A percentile compares a stretch with the other conserved stretches of the same genome.
Conservation (phyloP, 2,113 vertebrate genomes). For the Lophotis ruficrista region DNA sequence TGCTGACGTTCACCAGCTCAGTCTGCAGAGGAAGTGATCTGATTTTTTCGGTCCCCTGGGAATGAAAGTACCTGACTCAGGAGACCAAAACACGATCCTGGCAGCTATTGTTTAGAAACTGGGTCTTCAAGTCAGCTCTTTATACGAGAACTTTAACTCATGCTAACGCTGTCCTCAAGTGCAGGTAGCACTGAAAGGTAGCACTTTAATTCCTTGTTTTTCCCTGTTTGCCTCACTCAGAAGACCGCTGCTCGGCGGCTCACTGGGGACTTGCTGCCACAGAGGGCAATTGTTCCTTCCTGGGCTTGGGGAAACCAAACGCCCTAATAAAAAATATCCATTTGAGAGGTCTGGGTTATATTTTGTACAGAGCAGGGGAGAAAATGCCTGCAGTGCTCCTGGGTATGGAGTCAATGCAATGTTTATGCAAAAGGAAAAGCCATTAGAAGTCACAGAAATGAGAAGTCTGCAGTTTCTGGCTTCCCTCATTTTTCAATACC, state of each 20-base stretch:
- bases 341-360: constrained; percentile 24
- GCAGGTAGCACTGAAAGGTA: background rate
- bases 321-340: constrained; percentile 44
- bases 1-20: background rate
- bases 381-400: constrained; percentile 39
- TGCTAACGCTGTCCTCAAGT: background rate
- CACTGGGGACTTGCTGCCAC: background rate
- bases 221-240: rapidly evolving
- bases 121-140: background rate
- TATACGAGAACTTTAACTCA: background rate
- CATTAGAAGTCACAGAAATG: constrained; percentile 59
- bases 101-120: background rate
- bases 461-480: constrained; percentile 64
- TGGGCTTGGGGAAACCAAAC: constrained; percentile 9
- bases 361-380: constrained; percentile 3
- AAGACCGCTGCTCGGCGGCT: background rate
- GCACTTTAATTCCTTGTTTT: background rate
- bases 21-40: background rate
- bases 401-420: constrained; percentile 46
- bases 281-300: constrained; percentile 23
- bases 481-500: constrained; percentile 67
- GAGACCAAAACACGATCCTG: background rate
- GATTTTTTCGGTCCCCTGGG: background rate
- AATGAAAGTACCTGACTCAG: background rate
- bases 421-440: constrained; percentile 69